Evolutionary conservation across 2,113 vertebrate species (phyloP), one percentile per base, ranked within the genome.

Genomic region (Anolis carolinensis): DNA sequence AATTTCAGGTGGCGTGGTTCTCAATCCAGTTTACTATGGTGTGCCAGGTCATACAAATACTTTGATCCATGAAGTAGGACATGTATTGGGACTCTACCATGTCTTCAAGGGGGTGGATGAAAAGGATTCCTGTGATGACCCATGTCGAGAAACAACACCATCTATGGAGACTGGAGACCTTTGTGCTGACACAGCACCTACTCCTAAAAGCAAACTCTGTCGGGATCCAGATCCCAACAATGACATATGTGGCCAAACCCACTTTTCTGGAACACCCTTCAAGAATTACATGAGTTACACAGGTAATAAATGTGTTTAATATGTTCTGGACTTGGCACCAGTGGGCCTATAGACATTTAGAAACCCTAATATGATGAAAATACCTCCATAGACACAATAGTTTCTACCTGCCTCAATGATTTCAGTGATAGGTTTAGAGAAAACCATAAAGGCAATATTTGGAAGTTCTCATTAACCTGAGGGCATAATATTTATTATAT

Each of bases 251-350:
- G 98, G 98, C 65, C 92, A 97, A 79, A 95, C 88, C 1, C 93
- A 92, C 18, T 99, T 98, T 90, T 96, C 94, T 0, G 96, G 97
- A 88, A 98, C 99, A 0, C 98, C 98, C 0, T 99, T 97, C 92
- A 98, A 95, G 93, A 99, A 99, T 95, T 99, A 99, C 87, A 99
- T 99, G 98, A 99, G 99, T 89, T 99, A 99, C 87, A 98, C 99
- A 96, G 99, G 99, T 99, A 95, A 87, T 0, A 34, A 95, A 87
- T 0, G 1, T 77, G 0, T 7, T 72, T 85, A 44, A 59, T 25
- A 0, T 73, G 23, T n/a, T 75, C 81, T 36, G 74, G 7, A 68
- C 8, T 34, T 30, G 62, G 5, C 21, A 39, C 14, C 18, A 75
- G 39, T 14, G 32, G 30, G 14, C 36, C 13, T 71, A 32, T 44